Evolutionary conservation across 2,888 invertebrate species (phyloP), one percentile per base, ranked within the genome.

Genomic region (Myopa tessellatipennis): DNA sequence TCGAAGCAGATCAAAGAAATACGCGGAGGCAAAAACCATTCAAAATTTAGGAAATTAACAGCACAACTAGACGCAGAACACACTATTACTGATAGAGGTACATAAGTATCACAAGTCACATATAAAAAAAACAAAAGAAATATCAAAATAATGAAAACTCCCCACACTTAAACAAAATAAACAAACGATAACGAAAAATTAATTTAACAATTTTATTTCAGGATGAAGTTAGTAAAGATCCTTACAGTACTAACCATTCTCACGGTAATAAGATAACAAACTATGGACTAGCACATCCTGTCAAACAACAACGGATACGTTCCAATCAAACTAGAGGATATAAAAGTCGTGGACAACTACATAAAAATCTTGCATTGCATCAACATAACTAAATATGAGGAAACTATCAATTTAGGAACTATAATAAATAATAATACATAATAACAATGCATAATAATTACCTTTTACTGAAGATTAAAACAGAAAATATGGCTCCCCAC

Each of bases 51-150:
- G 58, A 81, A 80, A 80, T 67, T 80, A 50, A 36, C 73, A 34
- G 14, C 74, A 40, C 77, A 77, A 45, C 26, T 79, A n/a, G 80
- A 81, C 34, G 70, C 79, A 4, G 78, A 80, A 26, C 81, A 80
- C 40, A 38, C 80, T 45, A 73, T 58, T 61, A 71, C 34, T 58
- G 67, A 40, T 12, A 80, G 74, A 12, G 67, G 67, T n/a, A 78
- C 58, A 77, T 16, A 82, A 81, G 76, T 82, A 80, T 26, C 80
- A 80, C 69, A 81, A 79, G 71, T 76, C 75, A 0, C 81, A 81
- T 40, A 55, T 80, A n/a, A 16, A 81, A 79, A 76, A 65, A n/a
- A 69, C 77, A 63, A 6, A 81, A 79, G 61, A 80, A 80, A 52
- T 78, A 76, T 45, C 81, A 81, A 71, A 74, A 80, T 26, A 79